Evolutionary conservation across 2,797 vertebrate genomes (phyloP).

Genomic region (Orestias chungarensis): DNA sequence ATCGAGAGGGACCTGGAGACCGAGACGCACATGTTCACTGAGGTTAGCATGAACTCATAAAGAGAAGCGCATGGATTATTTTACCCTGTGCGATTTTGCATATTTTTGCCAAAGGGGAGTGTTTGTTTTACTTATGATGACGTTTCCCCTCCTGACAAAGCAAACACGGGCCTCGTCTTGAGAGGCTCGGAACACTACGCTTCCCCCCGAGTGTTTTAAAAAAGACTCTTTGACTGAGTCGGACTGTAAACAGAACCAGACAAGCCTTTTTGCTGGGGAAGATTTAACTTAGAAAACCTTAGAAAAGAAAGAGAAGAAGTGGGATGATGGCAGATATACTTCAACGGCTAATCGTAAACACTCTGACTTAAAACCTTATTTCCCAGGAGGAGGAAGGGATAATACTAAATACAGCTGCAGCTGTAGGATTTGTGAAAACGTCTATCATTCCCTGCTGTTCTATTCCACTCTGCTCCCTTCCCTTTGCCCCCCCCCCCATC

Average conservation of each 20-base stretch:
- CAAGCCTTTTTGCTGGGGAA: conserved; percentile 47
- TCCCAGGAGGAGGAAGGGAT: conserved; percentile 41
- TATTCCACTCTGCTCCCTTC: conserved; percentile 40
- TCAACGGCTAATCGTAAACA: conserved; percentile 63
- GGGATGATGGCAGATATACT: conserved; percentile 50
- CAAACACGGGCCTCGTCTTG: conserved; percentile 46
- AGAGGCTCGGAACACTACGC: conserved; percentile 47
- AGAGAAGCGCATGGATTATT: conserved; percentile 40
- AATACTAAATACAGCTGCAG: conserved; percentile 57
- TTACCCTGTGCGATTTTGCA: conserved; percentile 40
- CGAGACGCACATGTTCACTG: conserved; percentile 29
- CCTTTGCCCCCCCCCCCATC: conserved; percentile 3
- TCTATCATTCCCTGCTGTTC: conserved; percentile 57
- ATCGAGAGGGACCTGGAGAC: conserved; percentile 17
- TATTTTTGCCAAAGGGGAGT: conserved; percentile 54
- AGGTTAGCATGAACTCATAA: conserved; percentile 45
- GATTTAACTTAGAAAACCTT: conserved; percentile 36
- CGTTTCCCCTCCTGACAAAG: conserved; percentile 47
- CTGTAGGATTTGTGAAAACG: conserved; percentile 58
- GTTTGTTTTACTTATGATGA: conserved; percentile 70
- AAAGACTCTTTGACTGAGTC: conserved; percentile 72
- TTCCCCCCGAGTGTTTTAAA: conserved; percentile 74
- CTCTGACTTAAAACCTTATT: conserved; percentile 55
- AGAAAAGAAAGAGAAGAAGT: conserved; percentile 29
- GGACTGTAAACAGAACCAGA: conserved; percentile 66